Percentiles rank a stretch among this genome's conserved stretches.
Evolutionary conservation across 2,797 vertebrate genomes (phyloP).

Genomic region (Muraenolepis orangiensis): DNA sequence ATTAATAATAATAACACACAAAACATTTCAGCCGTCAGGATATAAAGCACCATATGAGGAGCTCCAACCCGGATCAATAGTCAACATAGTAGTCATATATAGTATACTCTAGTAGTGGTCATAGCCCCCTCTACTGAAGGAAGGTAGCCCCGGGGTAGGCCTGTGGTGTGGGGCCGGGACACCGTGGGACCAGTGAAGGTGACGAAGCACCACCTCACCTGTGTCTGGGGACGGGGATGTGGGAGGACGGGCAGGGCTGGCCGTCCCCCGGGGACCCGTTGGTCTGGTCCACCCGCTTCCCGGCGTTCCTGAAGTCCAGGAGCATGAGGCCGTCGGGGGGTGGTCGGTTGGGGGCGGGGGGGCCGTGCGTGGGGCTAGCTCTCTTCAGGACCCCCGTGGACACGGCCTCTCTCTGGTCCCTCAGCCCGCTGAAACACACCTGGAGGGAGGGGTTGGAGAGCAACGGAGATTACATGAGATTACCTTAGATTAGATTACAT

Average conservation of each 20-base stretch:
- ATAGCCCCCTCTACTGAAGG: no score
- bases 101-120: no score
- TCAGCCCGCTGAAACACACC: slow-evolving; percentile 46
- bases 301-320: slow-evolving; percentile 67
- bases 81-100: no score
- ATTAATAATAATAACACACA: no score
- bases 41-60: no score
- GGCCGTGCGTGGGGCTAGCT: slow-evolving; percentile 68
- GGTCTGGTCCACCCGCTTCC: slow-evolving; percentile 61
- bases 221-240: slow-evolving; percentile 79
- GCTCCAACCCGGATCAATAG: no score
- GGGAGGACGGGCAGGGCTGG: slow-evolving; percentile 63
- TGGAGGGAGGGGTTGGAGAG: slow-evolving; percentile 32
- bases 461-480: no score
- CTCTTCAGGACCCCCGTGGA: slow-evolving; percentile 66
- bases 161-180: no score
- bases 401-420: slow-evolving; percentile 63
- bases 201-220: slow-evolving; percentile 59
- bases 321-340: slow-evolving; percentile 69
- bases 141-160: no score
- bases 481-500: no score
- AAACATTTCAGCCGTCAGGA: no score
- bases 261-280: slow-evolving; percentile 51
- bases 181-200: background rate
- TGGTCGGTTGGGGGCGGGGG: slow-evolving; percentile 52